These are phyloP conservation scores for Orthonychiurus folsomi DNA, from an alignment of 2,888 invertebrate species.

Conservation along the genomic window DNA sequence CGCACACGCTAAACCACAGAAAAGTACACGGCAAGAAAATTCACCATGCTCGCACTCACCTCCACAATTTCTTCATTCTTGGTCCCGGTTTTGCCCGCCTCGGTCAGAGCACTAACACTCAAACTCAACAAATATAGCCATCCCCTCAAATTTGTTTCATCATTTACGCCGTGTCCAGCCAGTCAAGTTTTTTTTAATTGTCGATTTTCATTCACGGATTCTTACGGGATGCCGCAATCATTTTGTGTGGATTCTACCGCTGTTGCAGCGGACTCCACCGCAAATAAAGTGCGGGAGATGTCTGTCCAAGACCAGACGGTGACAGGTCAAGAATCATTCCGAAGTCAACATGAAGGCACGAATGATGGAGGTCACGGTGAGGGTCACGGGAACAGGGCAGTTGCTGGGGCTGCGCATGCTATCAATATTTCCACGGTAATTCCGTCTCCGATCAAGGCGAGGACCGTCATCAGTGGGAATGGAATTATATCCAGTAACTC, in stretches of 20 bases:
- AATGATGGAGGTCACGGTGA: too few relatives aligned
- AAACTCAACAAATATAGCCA: too few relatives aligned
- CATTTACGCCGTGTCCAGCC: neutral
- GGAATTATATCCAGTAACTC: neutral
- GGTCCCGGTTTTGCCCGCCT: neutral
- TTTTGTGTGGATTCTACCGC: neutral
- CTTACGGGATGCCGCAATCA: neutral
- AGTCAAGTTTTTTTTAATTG: too few relatives aligned
- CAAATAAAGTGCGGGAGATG: neutral
- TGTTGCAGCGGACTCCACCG: neutral
- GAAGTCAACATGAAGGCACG: too few relatives aligned
- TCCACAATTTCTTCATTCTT: too few relatives aligned
- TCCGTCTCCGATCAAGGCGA: neutral
- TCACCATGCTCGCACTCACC: neutral
- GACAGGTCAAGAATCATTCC: too few relatives aligned
- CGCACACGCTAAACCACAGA: too few relatives aligned
- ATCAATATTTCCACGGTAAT: too few relatives aligned
- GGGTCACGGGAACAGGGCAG: too few relatives aligned
- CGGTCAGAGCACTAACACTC: too few relatives aligned
- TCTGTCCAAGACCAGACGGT: neutral
- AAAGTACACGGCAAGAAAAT: neutral
- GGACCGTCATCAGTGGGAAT: neutral
- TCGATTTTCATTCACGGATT: neutral
- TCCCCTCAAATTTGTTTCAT: neutral
- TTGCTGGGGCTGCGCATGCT: too few relatives aligned